phyloP scores from a whole-genome alignment of 2,113 vertebrate species.

The Cranoglanis bouderius region DNA sequence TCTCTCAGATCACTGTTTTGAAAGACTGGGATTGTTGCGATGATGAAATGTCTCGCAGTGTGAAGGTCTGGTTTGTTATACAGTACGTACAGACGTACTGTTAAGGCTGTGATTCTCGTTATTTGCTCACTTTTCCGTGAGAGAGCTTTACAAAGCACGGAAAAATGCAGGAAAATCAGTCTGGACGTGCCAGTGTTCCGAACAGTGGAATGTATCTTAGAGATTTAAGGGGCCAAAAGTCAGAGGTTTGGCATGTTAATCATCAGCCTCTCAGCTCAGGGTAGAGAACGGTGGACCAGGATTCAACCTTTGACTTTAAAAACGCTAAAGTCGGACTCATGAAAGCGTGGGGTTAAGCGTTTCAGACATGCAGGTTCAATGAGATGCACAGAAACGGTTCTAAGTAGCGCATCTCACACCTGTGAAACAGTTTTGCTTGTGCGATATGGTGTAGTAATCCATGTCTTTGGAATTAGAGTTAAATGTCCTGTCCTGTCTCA shows the following conservation, averaged over 20 bases:
- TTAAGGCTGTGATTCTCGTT: constrained; percentile 18
- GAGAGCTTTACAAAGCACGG: not conserved
- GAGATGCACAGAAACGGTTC: not conserved
- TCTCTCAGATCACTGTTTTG: constrained; percentile 34
- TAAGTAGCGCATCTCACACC: not conserved
- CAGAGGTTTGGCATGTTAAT: constrained; percentile 53
- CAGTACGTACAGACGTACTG: not conserved
- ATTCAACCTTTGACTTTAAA: not conserved
- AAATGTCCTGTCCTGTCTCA: too few relatives aligned
- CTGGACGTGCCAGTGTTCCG: constrained; percentile 30
- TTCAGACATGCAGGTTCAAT: not conserved
- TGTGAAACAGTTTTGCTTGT: not conserved
- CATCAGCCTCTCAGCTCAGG: not conserved
- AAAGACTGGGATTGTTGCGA: constrained; percentile 38
- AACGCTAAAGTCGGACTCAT: not conserved
- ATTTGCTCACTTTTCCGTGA: not conserved
- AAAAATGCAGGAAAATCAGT: constrained; percentile 21
- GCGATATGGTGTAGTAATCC: not conserved
- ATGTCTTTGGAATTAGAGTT: not conserved
- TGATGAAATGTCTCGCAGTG: constrained; percentile 31
- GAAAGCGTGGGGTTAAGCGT: not conserved
- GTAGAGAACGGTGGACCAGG: not conserved
- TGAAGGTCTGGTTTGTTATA: constrained; percentile 28
- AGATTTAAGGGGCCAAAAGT: constrained; percentile 46
- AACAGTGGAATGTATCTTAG: constrained; percentile 31